Base-by-base conservation (phyloP, 2,113 vertebrate species). In the Syrmaticus mikado region DNA sequence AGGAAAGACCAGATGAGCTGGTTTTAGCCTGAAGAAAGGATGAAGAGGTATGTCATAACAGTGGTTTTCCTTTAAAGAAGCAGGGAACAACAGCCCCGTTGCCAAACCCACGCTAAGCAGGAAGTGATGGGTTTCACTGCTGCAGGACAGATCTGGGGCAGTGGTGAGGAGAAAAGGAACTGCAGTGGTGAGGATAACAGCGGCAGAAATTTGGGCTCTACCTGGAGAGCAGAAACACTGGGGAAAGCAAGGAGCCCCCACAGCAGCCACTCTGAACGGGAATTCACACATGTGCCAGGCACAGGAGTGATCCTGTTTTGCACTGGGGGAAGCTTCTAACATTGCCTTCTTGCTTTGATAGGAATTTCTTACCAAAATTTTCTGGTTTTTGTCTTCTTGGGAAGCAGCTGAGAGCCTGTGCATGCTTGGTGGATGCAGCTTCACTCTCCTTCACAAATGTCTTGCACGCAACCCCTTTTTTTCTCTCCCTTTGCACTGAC, bases 241-340 rank as follows among this genome's bases (percentile, higher is more conserved):
- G 7, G 38, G 34, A 81, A 74, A 22, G 13, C 52, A 74, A 34
- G 25, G 36, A 64, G 8, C 53, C 4, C 5, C 38, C 64, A 55
- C 24, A 3, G 11, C 0, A 1, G 30, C 30, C 36, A 73, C 8
- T 2, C 17, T 64, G 60, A 46, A 8, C 19, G 52, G 19, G 22
- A 57, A 13, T 13, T 86, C 77, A 38, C 13, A 15, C 13, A 17
- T 50, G 52, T 64, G 3, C 6, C 60, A 71, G 32, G 32, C 2
- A 0, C 1, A 25, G 13, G 6, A 81, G 4, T 0, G 0, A 77
- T 38, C 64, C 41, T 10, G 1, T 25, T 6, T 13, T 45, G 36
- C 30, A 19, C 10, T 77, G 10, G 6, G 19, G 36, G 16, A 80
- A 87, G 24, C 14, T 74, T 5, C 9, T 70, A 25, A 34, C 9